A percentile compares a stretch with the other conserved stretches of the same genome.
phyloP scores from a whole-genome alignment of 2,797 vertebrate genomes.

The Caiman crocodilus region DNA sequence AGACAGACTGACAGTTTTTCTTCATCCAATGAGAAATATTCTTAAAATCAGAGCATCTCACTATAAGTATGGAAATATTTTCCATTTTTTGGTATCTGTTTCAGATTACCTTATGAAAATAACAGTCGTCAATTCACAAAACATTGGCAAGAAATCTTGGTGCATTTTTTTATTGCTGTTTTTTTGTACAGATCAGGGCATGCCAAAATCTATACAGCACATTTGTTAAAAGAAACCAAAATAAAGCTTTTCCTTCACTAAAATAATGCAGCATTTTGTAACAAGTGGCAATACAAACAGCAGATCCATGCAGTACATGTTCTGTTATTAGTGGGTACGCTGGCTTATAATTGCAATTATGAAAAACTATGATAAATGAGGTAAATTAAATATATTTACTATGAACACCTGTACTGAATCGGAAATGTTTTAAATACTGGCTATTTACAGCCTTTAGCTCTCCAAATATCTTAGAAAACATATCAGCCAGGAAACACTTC shows the following conservation, averaged over 20 bases:
- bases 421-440: background rate
- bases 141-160: background rate
- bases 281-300: background rate
- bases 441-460: background rate
- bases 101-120: conserved; percentile 1
- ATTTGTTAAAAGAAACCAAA: background rate
- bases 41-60: background rate
- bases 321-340: background rate
- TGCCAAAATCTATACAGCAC: background rate
- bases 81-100: conserved; percentile 53
- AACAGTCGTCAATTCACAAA: background rate
- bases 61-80: background rate
- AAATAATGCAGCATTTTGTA: conserved; percentile 25
- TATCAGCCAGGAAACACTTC: background rate
- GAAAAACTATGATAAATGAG: background rate
- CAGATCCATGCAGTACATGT: conserved; percentile 15
- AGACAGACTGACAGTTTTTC: conserved; percentile 17
- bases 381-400: background rate
- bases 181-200: conserved; percentile 29
- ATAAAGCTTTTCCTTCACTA: conserved; percentile 19
- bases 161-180: background rate
- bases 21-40: background rate
- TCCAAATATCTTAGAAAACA: background rate
- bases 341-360: background rate
- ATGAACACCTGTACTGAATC: background rate